Percentiles rank a stretch among this genome's conserved stretches.
Conservation (phyloP, 2,113 vertebrate genomes). For the Trichechus manatus region DNA sequence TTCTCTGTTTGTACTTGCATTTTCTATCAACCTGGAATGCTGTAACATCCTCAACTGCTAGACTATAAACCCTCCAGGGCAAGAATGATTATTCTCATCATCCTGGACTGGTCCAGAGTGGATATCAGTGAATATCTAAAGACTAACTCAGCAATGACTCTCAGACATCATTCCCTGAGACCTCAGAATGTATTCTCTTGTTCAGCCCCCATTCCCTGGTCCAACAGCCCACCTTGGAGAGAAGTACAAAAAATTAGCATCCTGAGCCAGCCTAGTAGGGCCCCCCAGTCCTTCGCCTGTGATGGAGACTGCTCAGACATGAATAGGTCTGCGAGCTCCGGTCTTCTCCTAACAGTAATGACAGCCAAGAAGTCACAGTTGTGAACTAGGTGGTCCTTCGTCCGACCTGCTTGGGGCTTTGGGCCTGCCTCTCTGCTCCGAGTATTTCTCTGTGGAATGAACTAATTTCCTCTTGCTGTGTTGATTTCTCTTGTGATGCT, state of each 20-base stretch:
- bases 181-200: background rate
- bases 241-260: background rate
- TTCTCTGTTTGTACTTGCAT: slow-evolving; percentile 24
- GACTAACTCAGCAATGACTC: background rate
- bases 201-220: background rate
- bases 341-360: background rate
- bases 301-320: background rate
- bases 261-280: background rate
- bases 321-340: background rate
- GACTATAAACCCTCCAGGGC: background rate
- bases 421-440: slow-evolving; percentile 22
- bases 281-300: background rate
- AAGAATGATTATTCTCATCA: slow-evolving; percentile 7
- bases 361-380: background rate
- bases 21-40: slow-evolving; percentile 50
- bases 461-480: slow-evolving; percentile 67
- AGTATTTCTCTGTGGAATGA: slow-evolving; percentile 64
- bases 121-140: background rate
- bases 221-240: background rate
- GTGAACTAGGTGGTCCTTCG: background rate
- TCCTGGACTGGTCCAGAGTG: background rate
- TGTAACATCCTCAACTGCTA: background rate
- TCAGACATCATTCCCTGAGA: background rate
- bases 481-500: slow-evolving; percentile 75
- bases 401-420: background rate